phyloP scores from a whole-genome alignment of 2,113 vertebrate species.

The Gnathonemus echidnorhynchus region DNA sequence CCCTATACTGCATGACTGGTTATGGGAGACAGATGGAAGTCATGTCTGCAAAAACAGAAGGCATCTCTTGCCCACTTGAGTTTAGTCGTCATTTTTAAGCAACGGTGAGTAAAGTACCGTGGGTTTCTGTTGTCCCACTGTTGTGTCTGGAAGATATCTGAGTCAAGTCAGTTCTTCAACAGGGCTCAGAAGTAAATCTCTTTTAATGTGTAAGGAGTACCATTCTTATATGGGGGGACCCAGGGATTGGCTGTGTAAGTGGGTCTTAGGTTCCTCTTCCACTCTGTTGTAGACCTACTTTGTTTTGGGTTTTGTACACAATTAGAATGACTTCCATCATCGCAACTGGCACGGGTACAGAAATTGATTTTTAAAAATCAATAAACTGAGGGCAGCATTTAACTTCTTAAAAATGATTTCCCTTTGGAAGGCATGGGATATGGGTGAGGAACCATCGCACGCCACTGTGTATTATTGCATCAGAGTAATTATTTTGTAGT shows the following conservation, averaged over 20 bases:
- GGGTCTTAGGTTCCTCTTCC: not conserved
- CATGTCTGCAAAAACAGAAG: not conserved
- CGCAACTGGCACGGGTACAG: not conserved
- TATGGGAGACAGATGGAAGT: not conserved
- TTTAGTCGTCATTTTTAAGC: not conserved
- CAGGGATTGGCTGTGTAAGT: not conserved
- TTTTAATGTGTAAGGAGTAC: not conserved
- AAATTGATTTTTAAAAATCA: not conserved
- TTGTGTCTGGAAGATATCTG: not conserved
- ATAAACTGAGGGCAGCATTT: not conserved
- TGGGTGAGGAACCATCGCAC: not conserved
- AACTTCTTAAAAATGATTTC: constrained; percentile 1
- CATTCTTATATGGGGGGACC: not conserved
- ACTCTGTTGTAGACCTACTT: not conserved
- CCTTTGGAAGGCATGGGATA: not conserved
- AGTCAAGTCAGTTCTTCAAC: not conserved
- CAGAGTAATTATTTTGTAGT: not conserved
- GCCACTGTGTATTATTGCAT: not conserved
- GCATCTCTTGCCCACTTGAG: not conserved
- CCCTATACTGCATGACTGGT: not conserved
- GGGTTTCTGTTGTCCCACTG: not conserved
- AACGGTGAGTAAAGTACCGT: not conserved
- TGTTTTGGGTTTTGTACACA: not conserved
- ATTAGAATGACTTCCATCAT: not conserved
- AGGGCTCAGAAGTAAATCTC: not conserved